Percentiles rank a stretch among this genome's conserved stretches.
Conservation (phyloP, 2,113 vertebrate genomes). For the Rhadina sibilatrix region DNA sequence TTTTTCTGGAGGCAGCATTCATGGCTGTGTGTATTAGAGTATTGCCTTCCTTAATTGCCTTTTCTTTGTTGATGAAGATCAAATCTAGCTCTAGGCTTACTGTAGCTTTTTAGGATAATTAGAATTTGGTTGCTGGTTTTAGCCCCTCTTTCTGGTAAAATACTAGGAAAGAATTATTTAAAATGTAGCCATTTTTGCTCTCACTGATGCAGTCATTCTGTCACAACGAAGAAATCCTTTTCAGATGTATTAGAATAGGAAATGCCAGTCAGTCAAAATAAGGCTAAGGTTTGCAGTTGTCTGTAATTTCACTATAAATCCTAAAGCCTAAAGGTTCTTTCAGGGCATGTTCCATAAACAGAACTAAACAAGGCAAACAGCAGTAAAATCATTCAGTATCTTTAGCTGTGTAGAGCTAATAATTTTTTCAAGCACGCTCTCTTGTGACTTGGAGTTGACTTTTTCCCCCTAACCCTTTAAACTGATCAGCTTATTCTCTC, state of each 20-base stretch:
- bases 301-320: background rate
- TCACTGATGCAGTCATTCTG: background rate
- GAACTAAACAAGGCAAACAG: background rate
- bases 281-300: background rate
- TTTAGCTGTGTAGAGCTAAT: background rate
- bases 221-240: background rate
- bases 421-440: fast-evolving
- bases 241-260: background rate
- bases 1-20: slow-evolving; percentile 33
- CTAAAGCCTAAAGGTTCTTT: background rate
- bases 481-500: fast-evolving
- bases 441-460: background rate
- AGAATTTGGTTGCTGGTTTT: background rate
- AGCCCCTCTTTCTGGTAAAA: background rate
- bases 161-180: background rate
- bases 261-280: background rate
- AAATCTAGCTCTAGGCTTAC: background rate
- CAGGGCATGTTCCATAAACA: background rate
- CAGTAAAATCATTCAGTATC: background rate
- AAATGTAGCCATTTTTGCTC: background rate
- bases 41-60: slow-evolving; percentile 17
- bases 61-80: background rate
- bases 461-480: background rate
- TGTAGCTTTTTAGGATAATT: background rate
- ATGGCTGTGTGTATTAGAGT: background rate